Evolutionary conservation across 1,140 invertebrate species (phyloP).

Genomic region (Ylistrum balloti): DNA sequence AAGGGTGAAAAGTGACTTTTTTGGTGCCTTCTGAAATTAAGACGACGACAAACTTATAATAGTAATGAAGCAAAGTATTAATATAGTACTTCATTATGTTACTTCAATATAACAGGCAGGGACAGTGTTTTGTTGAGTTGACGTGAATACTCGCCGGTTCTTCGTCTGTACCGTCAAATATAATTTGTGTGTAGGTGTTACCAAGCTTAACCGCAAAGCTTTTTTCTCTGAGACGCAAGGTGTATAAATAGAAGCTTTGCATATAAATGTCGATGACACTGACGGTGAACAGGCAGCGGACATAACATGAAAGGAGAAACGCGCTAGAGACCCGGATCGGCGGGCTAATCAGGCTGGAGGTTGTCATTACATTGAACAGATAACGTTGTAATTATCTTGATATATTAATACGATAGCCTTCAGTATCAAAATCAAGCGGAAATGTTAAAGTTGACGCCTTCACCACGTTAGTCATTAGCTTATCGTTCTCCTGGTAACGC

Average conservation of each 20-base stretch:
- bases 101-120: too few relatives aligned
- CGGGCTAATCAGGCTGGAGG: slow-evolving; percentile 11
- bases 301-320: slow-evolving; percentile 2
- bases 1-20: too few relatives aligned
- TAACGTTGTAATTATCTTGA: slow-evolving; percentile 5
- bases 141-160: not conserved
- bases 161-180: not conserved
- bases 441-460: slow-evolving; percentile 31
- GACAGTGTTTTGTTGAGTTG: not conserved
- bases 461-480: not conserved
- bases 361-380: not conserved
- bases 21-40: too few relatives aligned
- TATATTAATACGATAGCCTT: slow-evolving; percentile 35
- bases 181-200: slow-evolving; percentile 26
- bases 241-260: slow-evolving; percentile 34
- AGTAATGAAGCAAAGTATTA: too few relatives aligned
- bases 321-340: not conserved
- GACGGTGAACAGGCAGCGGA: not conserved
- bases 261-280: slow-evolving; percentile 8
- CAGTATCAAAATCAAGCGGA: not conserved
- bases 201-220: not conserved
- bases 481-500: not conserved
- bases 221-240: slow-evolving; percentile 48
- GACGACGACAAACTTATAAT: too few relatives aligned
- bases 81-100: too few relatives aligned